Evolutionary conservation across 2,113 vertebrate genomes (phyloP).

Genomic region (Sapajus apella): DNA sequence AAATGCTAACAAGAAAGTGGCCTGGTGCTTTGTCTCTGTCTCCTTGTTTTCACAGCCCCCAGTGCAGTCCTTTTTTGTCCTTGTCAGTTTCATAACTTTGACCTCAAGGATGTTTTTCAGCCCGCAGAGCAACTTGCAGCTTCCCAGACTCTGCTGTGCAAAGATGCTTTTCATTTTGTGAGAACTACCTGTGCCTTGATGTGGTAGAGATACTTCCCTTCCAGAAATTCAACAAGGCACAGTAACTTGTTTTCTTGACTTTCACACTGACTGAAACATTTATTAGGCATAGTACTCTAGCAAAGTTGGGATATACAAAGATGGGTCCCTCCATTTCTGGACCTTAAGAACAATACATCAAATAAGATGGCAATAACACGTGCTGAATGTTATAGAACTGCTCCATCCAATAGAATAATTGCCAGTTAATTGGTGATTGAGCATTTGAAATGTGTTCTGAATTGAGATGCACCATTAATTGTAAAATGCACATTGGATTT

Average conservation of each 20-base stretch:
- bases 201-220: neutral
- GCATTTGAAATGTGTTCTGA: neutral
- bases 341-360: conserved; percentile 17
- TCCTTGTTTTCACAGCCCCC: neutral
- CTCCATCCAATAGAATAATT: neutral
- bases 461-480: neutral
- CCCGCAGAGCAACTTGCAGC: neutral
- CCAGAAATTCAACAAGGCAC: neutral
- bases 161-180: neutral
- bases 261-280: neutral
- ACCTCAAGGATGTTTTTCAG: neutral
- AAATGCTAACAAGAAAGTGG: neutral
- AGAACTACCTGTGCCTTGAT: neutral
- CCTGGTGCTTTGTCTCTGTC: neutral
- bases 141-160: neutral
- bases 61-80: neutral
- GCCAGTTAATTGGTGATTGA: neutral
- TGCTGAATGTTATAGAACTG: neutral
- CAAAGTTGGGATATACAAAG: neutral
- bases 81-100: neutral
- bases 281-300: neutral
- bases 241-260: neutral
- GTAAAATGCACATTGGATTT: neutral
- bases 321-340: neutral
- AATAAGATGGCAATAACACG: neutral